Percentiles rank a stretch among this genome's conserved stretches.
Evolutionary conservation across 2,113 vertebrate genomes (phyloP).

Genomic region (Spea multiplicata): DNA sequence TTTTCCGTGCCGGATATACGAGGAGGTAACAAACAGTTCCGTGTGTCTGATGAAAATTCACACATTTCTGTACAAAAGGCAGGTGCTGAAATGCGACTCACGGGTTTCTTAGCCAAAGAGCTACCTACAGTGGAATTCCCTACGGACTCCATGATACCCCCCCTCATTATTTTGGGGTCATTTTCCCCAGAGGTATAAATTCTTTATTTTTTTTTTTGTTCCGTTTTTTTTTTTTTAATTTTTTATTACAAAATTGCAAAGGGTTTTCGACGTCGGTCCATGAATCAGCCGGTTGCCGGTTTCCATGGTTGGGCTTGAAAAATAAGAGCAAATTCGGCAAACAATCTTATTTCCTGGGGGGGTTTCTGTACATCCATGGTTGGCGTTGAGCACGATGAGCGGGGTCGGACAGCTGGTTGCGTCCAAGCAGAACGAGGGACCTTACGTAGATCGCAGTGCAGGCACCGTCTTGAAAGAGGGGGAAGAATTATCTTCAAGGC

Average conservation of each 20-base stretch:
- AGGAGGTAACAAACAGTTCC: slow-evolving; percentile 67
- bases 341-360: not conserved
- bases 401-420: slow-evolving; percentile 1
- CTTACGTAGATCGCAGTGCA: slow-evolving; percentile 15
- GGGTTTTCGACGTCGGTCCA: not conserved
- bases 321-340: not conserved
- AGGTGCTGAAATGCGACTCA: slow-evolving; percentile 20
- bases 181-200: slow-evolving; percentile 26
- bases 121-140: not conserved
- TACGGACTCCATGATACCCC: slow-evolving; percentile 12
- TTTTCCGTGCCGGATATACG: slow-evolving; percentile 63
- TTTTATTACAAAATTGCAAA: slow-evolving; percentile 32
- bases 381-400: not conserved
- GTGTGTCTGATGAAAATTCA: slow-evolving; percentile 4
- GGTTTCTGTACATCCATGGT: slow-evolving; percentile 18
- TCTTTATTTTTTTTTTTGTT: slow-evolving; percentile 1
- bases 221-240: not conserved
- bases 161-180: not conserved
- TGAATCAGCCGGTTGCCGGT: slow-evolving; percentile 11
- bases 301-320: not conserved
- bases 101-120: slow-evolving; percentile 11
- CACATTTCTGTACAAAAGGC: slow-evolving; percentile 30
- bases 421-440: not conserved
- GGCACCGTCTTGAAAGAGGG: slow-evolving; percentile 14
- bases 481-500: slow-evolving; percentile 43